Evolutionary conservation across 2,113 vertebrate species (phyloP), one percentile per base, ranked within the genome.

Genomic region (Empidonax alnorum): DNA sequence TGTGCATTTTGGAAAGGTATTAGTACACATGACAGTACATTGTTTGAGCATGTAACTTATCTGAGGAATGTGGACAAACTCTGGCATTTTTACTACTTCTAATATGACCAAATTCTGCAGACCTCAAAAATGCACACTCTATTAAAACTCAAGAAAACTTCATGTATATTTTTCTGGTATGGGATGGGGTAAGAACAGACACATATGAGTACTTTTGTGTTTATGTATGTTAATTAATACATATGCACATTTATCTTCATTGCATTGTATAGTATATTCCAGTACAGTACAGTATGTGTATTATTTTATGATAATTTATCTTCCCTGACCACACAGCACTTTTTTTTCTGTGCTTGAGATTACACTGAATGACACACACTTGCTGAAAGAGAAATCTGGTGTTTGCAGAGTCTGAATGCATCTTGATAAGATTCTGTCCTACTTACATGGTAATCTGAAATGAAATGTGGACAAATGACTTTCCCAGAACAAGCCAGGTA

Each of bases 401-500:
- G 27, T 87, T 87, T 59, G 33, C 7, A 9, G 14, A 67, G 33
- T 59, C 66, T 39, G 47, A 87, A 67, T 18, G 6, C 8, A 50
- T 74, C 39, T 50, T 55, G 59, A 55, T 33, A 28, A 84, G 33
- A 50, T 66, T 84, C 91, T 85, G 41, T 91, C 44, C 46, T 71
- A 50, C 24, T 13, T 59, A 8, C 0, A 0, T 4, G 12, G 2
- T 12, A 71, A 71, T 44, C 35, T 79, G 44, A 89, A 81, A 74
- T 12, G 17, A 79, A 75, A 79, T 49, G 39, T 11, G 6, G 39
- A 30, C 61, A 81, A 66, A 77, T 19, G 10, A 47, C 9, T 94
- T 81, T 72, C 30, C 39, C 35, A 31, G 71, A 49, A 10, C 58
- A 74, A 87, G 5, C 4, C 42, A 33, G 19, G 1, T 55, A 72